Evolutionary conservation across 2,797 vertebrate genomes (phyloP).

Genomic region (Luscinia luscinia): DNA sequence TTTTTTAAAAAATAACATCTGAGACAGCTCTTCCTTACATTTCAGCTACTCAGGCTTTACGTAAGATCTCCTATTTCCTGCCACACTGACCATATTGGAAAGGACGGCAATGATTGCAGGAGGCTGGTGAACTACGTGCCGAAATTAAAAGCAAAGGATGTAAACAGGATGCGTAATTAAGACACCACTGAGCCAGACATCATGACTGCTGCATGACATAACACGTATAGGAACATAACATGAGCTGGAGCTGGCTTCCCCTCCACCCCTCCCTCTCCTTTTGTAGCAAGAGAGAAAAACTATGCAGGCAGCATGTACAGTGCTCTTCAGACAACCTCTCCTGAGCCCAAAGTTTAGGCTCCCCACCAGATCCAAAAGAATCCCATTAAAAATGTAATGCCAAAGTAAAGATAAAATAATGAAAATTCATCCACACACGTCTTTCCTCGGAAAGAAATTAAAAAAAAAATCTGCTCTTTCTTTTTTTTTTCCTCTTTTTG

Average conservation of each 20-base stretch:
- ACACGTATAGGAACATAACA: slow-evolving; percentile 49
- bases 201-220: slow-evolving; percentile 75
- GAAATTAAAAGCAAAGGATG: slow-evolving; percentile 85
- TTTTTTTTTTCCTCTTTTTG: background rate
- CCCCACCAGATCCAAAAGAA: background rate
- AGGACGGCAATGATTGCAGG: slow-evolving; percentile 45
- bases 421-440: background rate
- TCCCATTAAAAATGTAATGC: slow-evolving; percentile 19
- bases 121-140: slow-evolving; percentile 72
- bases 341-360: background rate
- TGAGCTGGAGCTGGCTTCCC: background rate
- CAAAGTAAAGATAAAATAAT: slow-evolving; percentile 27
- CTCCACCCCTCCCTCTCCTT: background rate
- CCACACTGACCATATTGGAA: slow-evolving; percentile 74
- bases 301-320: background rate
- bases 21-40: slow-evolving; percentile 42
- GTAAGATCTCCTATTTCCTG: slow-evolving; percentile 49
- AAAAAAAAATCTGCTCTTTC: background rate
- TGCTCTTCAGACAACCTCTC: background rate
- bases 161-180: slow-evolving; percentile 89
- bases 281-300: background rate
- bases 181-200: slow-evolving; percentile 80
- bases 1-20: slow-evolving; percentile 53
- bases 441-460: background rate
- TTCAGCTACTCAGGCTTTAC: slow-evolving; percentile 14